phyloP scores from a whole-genome alignment of 2,797 vertebrate genomes.

The Sarcophilus harrisii region DNA sequence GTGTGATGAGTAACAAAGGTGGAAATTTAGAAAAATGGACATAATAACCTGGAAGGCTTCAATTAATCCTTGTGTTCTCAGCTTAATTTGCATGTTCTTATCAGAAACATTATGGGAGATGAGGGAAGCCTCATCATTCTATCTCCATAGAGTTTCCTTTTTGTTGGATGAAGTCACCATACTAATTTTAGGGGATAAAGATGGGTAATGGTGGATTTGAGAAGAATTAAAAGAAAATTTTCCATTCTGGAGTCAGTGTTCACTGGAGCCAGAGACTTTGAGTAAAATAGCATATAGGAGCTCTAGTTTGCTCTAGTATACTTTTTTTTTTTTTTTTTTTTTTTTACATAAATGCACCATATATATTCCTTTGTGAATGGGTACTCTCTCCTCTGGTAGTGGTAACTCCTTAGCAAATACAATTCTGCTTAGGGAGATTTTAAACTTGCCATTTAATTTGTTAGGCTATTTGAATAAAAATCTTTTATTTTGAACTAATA shows the following conservation, averaged over 20 bases:
- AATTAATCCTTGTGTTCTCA: background rate
- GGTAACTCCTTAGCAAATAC: background rate
- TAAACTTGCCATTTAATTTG: background rate
- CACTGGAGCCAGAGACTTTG: background rate
- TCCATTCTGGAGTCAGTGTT: background rate
- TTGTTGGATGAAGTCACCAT: background rate
- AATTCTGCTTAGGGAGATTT: background rate
- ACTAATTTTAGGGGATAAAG: background rate
- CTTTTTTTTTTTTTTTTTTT: too few relatives aligned
- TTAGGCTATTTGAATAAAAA: background rate
- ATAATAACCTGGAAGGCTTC: background rate
- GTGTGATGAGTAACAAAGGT: background rate
- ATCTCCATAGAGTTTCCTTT: background rate
- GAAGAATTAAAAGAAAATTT: background rate
- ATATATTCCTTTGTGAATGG: background rate
- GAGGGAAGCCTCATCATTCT: background rate
- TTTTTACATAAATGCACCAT: background rate
- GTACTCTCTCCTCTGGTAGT: background rate
- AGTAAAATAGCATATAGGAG: background rate
- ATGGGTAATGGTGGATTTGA: background rate
- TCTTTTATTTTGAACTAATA: background rate
- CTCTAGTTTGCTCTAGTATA: background rate
- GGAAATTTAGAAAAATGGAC: background rate
- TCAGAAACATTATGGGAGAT: background rate
- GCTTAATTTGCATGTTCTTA: background rate